Evolutionary conservation across 1,140 invertebrate genomes (phyloP).

Genomic region (Hermetia illucens): DNA sequence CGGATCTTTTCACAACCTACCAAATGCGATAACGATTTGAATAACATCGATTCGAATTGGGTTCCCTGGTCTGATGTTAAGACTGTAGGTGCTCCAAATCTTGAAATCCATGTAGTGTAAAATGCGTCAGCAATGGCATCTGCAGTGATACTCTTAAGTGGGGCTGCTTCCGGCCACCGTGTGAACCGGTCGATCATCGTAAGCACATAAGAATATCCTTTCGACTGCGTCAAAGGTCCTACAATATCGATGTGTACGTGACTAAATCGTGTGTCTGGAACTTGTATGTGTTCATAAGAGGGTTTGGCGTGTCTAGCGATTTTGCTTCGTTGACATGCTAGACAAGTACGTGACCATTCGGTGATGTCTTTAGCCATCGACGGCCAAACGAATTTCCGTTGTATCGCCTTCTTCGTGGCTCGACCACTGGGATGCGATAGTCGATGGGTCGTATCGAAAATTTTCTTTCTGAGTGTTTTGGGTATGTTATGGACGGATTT

Average conservation of each 20-base stretch:
- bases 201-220: constrained; percentile 21
- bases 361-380: constrained; percentile 2
- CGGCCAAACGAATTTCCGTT: background rate
- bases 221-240: constrained; percentile 20
- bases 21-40: constrained; percentile 5
- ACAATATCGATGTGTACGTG: constrained; percentile 22
- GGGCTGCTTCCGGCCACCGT: constrained; percentile 26
- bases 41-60: constrained; percentile 24
- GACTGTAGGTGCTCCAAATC: constrained; percentile 15
- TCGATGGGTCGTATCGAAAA: background rate
- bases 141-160: constrained; percentile 16
- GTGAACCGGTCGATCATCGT: constrained; percentile 27
- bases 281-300: no score
- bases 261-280: no score
- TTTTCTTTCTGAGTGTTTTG: background rate
- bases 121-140: constrained; percentile 13
- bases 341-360: background rate
- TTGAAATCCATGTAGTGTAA: constrained; percentile 19
- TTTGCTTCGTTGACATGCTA: constrained; percentile 1
- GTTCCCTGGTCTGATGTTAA: constrained; percentile 28
- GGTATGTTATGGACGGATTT: constrained; percentile 1
- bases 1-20: constrained; percentile 14
- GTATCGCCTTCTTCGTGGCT: background rate
- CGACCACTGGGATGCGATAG: constrained; percentile 2
- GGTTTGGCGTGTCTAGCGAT: no score